phyloP scores from a whole-genome alignment of 2,797 vertebrate species.

The Sus cebifrons region DNA sequence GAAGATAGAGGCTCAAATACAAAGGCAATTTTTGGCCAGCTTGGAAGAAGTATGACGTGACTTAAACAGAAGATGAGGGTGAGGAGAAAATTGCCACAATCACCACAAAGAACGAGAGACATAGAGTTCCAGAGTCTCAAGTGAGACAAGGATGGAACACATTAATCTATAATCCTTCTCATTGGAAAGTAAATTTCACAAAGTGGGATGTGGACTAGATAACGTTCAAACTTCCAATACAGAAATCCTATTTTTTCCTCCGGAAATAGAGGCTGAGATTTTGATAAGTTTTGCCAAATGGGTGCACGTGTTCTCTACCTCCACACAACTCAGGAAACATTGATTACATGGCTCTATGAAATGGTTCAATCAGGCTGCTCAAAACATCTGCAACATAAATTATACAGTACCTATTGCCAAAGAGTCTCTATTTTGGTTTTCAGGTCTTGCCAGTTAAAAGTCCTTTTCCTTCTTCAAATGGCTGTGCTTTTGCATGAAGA shows the following conservation, averaged over 20 bases:
- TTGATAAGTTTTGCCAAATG: constrained; percentile 82
- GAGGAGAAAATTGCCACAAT: constrained; percentile 28
- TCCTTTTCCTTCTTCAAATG: constrained; percentile 71
- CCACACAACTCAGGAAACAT: constrained; percentile 82
- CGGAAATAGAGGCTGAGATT: constrained; percentile 79
- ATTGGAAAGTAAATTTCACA: constrained; percentile 74
- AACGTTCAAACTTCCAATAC: constrained; percentile 62
- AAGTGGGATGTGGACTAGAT: neutral
- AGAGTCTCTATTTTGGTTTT: constrained; percentile 82
- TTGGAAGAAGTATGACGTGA: constrained; percentile 38
- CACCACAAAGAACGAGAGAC: neutral
- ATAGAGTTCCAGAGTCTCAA: neutral
- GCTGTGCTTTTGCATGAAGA: constrained; percentile 76
- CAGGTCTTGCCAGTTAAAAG: constrained; percentile 78
- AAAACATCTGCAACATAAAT: constrained; percentile 87
- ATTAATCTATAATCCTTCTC: constrained; percentile 37
- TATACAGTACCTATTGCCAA: constrained; percentile 81
- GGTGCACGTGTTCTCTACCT: constrained; percentile 81
- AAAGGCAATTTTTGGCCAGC: constrained; percentile 57
- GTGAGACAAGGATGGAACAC: constrained; percentile 38
- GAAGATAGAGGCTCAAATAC: constrained; percentile 43
- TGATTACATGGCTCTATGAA: constrained; percentile 86
- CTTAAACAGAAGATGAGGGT: constrained; percentile 46
- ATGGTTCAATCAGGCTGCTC: constrained; percentile 87
- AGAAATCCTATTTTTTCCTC: constrained; percentile 72